Evolutionary conservation across 2,888 invertebrate species (phyloP).

Genomic region (Monochamus alternatus): DNA sequence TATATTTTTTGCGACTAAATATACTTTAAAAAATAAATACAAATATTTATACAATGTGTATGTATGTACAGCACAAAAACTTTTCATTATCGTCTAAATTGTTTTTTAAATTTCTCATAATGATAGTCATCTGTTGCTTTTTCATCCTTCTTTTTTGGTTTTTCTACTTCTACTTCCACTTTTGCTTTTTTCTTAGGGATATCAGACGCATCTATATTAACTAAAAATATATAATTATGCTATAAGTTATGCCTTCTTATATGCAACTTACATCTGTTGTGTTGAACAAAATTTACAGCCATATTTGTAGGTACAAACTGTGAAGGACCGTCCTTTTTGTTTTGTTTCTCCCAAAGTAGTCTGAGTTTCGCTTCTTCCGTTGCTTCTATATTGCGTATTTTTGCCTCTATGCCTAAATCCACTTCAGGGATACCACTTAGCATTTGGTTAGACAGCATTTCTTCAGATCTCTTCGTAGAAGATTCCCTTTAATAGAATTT

Average conservation of each 20-base stretch:
- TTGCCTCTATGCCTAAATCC: conserved; percentile 98
- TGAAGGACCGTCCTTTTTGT: conserved; percentile 93
- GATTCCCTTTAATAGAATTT: conserved; percentile 76
- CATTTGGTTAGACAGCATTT: conserved; percentile 99
- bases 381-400: conserved; percentile 98
- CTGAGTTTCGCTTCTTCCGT: conserved; percentile 98
- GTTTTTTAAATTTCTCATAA: conserved; percentile 97
- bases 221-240: conserved; percentile 68
- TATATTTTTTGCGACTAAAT: not conserved
- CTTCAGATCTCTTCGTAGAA: conserved; percentile 92
- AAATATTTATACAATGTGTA: not conserved
- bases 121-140: conserved; percentile 98
- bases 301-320: conserved; percentile 98
- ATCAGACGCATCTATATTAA: conserved; percentile 87
- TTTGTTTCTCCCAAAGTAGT: conserved; percentile 89
- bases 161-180: conserved; percentile 73
- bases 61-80: too few species aligned
- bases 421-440: conserved; percentile 99
- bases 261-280: conserved; percentile 88
- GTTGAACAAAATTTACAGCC: conserved; percentile 98
- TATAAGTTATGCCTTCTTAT: not conserved
- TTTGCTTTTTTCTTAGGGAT: conserved; percentile 76
- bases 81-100: conserved; percentile 84
- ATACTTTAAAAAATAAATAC: not conserved
- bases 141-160: conserved; percentile 84